Percentiles rank a stretch among this genome's conserved stretches.
These are phyloP conservation scores for Sinelater perroti DNA, from an alignment of 2,888 invertebrate genomes.

Conservation along the genomic window DNA sequence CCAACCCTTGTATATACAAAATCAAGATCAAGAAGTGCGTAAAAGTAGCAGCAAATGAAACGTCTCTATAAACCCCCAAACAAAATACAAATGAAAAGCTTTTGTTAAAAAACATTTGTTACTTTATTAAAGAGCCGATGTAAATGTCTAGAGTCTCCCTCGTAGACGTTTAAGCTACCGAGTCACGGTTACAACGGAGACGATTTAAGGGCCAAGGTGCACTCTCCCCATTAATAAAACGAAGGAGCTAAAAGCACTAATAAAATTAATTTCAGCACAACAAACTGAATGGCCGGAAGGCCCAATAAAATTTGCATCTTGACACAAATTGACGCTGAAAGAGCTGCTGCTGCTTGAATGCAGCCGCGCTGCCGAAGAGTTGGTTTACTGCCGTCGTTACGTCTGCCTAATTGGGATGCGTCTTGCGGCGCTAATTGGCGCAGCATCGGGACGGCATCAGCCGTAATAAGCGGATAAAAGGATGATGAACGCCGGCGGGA, in stretches of 20 bases:
- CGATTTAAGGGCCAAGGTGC: background rate
- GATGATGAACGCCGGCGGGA: background rate
- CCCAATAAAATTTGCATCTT: constrained; percentile 41
- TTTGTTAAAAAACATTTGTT: too few species aligned
- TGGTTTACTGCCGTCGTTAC: constrained; percentile 15
- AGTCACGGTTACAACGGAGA: too few species aligned
- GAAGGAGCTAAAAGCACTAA: constrained; percentile 25
- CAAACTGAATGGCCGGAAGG: constrained; percentile 33
- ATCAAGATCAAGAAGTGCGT: too few species aligned
- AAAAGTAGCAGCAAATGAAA: too few species aligned
- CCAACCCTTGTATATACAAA: too few species aligned
- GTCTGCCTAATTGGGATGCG: constrained; percentile 10
- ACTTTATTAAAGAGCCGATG: too few species aligned
- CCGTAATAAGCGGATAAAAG: background rate
- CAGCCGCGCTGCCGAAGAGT: constrained; percentile 17
- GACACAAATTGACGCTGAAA: constrained; percentile 37
- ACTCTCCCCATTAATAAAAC: constrained; percentile 21
- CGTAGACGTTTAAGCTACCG: too few species aligned
- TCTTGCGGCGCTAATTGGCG: background rate
- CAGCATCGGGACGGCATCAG: background rate
- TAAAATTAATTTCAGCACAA: constrained; percentile 31
- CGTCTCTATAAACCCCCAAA: too few species aligned
- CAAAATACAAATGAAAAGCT: too few species aligned
- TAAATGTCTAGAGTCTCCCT: too few species aligned
- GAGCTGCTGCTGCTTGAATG: constrained; percentile 19